Base-by-base conservation (phyloP, 2,888 invertebrate genomes). In the Timema cristinae region DNA sequence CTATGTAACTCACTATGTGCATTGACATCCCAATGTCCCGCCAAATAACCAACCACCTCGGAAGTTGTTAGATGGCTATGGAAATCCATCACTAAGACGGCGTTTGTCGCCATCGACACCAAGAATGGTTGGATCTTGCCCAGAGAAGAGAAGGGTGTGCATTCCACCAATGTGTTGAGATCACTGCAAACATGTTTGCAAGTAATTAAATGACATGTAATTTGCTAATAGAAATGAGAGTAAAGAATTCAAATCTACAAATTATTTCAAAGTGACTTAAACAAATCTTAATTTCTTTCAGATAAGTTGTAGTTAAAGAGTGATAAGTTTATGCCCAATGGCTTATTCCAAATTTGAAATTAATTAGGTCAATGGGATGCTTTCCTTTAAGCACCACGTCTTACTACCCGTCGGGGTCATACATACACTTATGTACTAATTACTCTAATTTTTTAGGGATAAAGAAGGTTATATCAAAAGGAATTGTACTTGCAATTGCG, bases 21-120 rank as follows among this genome's bases (percentile, higher is more conserved):
- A 81, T 94, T 94, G 70, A 94, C 90, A 83, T 97, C 97, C 97
- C 97, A 98, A 72, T 91, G 91, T 6, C 98, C 97, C 69, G 93
- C 97, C 69, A 98, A 84, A 82, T 97, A 98, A n/a, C 98, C 98
- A 79, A 94, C 94, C 13, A 97, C 94, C 85, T 97, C 97, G 77
- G 92, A 92, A 79, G 91, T 92, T n/a, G 93, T 94, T 77, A 97
- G 85, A 82, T 97, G 97, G 79, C 95, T 94, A 81, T 97, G 97
- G 78, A 97, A 92, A 82, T 97, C 97, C 79, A 96, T 91, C 73
- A 97, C 86, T 32, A 97, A 85, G 73, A 93, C 89, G 2, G 95
- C 92, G 79, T 95, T 95, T 47, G 95, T 93, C 72, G 92, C 91
- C 74, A 97, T 87, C 32, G 94, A 92, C 7, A 97, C 89, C 71